These are phyloP conservation scores for Leptocoma aspasia DNA, from an alignment of 2,113 vertebrate genomes.

Conservation along the genomic window DNA sequence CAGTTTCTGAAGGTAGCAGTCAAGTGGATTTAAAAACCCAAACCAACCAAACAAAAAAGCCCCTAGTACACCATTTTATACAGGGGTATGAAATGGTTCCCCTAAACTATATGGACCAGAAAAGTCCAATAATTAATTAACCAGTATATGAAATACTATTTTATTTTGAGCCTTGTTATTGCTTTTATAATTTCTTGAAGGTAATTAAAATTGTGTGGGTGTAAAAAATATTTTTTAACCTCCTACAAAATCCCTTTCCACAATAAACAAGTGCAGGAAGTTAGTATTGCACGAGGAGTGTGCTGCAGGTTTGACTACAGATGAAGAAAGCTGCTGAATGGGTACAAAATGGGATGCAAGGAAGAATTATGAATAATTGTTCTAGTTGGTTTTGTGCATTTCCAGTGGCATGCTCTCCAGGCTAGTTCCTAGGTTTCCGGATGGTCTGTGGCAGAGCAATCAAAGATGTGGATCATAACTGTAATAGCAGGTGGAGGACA, in stretches of 20 bases:
- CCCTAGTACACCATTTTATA: fast-evolving
- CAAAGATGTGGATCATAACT: background rate
- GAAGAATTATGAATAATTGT: background rate
- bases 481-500: background rate
- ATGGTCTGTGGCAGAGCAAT: background rate
- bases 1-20: background rate
- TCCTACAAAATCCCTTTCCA: background rate
- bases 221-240: background rate
- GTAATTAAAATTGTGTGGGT: background rate
- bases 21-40: background rate
- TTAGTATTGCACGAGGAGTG: background rate
- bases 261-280: background rate
- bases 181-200: background rate
- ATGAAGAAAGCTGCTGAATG: background rate
- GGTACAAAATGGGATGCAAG: background rate
- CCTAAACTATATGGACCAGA: background rate
- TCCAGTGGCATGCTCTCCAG: background rate
- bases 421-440: background rate
- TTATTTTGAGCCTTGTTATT: background rate
- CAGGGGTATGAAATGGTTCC: background rate
- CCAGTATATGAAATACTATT: background rate
- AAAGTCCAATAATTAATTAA: background rate
- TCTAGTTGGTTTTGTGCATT: background rate
- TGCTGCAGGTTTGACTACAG: background rate
- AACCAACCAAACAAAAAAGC: background rate